phyloP scores from a whole-genome alignment of 2,888 invertebrate genomes.

The Epinotia ramella region DNA sequence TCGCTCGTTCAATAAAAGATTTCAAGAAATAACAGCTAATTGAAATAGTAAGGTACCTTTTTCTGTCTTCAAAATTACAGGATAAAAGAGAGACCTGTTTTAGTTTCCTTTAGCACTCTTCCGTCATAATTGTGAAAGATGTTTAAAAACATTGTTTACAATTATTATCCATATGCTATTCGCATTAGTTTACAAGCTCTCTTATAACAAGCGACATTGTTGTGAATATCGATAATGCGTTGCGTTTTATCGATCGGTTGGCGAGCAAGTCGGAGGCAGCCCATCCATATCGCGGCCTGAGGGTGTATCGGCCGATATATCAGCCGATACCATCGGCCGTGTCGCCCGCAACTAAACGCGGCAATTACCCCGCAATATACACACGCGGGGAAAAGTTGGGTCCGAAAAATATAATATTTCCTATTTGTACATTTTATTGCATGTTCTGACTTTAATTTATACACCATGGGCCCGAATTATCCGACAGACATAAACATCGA shows the following conservation, averaged over 20 bases:
- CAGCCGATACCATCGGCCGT: slow-evolving; percentile 71
- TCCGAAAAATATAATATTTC: background rate
- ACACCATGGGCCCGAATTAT: no score
- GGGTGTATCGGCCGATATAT: slow-evolving; percentile 71
- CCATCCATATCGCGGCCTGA: slow-evolving; percentile 66
- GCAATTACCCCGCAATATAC: slow-evolving; percentile 64
- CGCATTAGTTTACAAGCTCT: background rate
- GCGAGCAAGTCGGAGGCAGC: slow-evolving; percentile 58
- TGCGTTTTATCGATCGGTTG: slow-evolving; percentile 50
- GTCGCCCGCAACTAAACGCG: slow-evolving; percentile 72
- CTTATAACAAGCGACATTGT: slow-evolving; percentile 63
- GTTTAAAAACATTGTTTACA: background rate
- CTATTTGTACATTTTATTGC: no score
- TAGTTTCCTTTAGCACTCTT: no score
- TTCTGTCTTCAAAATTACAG: no score
- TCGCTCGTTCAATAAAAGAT: no score
- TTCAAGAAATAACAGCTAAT: no score
- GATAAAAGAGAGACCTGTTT: no score
- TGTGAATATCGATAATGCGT: slow-evolving; percentile 67
- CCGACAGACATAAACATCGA: no score
- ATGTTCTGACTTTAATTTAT: no score
- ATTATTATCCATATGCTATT: background rate
- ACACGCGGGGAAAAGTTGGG: slow-evolving; percentile 35
- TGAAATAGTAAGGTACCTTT: no score
- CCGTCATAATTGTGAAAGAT: no score